Conservation (phyloP, 2,113 vertebrate species). For the Neopipo cinnamomea region DNA sequence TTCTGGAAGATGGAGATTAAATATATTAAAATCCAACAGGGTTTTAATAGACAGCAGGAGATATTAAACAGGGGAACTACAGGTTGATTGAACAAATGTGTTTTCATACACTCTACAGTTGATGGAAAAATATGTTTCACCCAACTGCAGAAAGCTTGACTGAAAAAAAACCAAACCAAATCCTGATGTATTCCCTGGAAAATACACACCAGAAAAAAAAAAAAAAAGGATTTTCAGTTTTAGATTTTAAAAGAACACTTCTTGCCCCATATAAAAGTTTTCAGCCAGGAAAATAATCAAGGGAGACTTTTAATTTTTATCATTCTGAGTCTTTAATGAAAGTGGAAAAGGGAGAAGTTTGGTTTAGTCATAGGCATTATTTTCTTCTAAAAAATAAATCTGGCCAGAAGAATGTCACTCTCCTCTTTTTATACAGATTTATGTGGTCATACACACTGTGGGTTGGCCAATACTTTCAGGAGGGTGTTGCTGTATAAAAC, state of each 20-base stretch:
- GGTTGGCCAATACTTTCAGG: background rate
- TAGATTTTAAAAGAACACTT: background rate
- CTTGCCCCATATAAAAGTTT: background rate
- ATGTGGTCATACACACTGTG: background rate
- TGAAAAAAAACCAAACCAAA: background rate
- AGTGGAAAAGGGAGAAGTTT: background rate
- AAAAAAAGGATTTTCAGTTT: background rate
- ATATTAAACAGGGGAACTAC: background rate
- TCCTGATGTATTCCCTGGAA: background rate
- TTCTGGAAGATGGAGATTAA: background rate
- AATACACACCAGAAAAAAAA: background rate
- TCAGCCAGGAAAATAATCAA: background rate
- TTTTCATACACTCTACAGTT: background rate
- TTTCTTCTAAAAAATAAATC: background rate
- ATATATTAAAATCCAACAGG: background rate
- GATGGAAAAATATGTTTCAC: background rate
- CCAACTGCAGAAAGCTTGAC: background rate
- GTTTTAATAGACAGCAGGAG: background rate
- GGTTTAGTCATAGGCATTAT: background rate
- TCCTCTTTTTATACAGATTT: background rate
- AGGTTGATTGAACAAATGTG: background rate
- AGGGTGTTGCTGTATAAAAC: background rate
- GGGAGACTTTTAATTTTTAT: background rate
- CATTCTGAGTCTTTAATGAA: background rate
- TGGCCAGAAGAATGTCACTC: background rate